A percentile compares a stretch with the other conserved stretches of the same genome.
phyloP scores from a whole-genome alignment of 1,140 invertebrate species.

The Zophobas atratus region DNA sequence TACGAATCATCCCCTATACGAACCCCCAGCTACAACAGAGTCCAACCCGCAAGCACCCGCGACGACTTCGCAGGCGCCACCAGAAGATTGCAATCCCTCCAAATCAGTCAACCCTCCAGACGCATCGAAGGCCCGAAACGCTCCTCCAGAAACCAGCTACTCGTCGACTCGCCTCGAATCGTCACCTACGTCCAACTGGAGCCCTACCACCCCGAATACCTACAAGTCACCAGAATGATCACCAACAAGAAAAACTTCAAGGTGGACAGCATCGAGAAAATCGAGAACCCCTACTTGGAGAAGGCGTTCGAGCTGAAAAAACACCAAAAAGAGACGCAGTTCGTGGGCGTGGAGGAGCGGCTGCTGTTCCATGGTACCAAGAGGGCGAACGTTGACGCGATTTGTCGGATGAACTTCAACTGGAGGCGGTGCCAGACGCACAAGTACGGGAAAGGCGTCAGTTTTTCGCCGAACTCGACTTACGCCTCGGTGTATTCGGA shows the following conservation, averaged over 20 bases:
- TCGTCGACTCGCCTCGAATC: not conserved
- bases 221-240: not conserved
- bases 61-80: no score
- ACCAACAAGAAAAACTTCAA: slow-evolving; percentile 2
- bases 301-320: slow-evolving; percentile 19
- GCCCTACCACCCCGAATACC: not conserved
- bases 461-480: slow-evolving; percentile 21
- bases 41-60: no score
- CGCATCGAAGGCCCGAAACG: no score
- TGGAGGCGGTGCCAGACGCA: slow-evolving; percentile 1
- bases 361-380: slow-evolving; percentile 19
- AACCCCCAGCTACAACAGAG: no score
- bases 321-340: not conserved
- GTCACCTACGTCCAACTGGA: not conserved
- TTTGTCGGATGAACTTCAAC: slow-evolving; percentile 19
- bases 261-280: not conserved
- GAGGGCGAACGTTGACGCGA: not conserved
- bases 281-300: not conserved
- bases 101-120: no score
- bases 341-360: not conserved
- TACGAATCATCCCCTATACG: no score
- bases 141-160: no score
- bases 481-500: not conserved
- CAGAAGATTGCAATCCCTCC: no score
- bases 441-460: slow-evolving; percentile 19